phyloP scores from a whole-genome alignment of 2,888 invertebrate species.

The Anoplius nigerrimus region DNA sequence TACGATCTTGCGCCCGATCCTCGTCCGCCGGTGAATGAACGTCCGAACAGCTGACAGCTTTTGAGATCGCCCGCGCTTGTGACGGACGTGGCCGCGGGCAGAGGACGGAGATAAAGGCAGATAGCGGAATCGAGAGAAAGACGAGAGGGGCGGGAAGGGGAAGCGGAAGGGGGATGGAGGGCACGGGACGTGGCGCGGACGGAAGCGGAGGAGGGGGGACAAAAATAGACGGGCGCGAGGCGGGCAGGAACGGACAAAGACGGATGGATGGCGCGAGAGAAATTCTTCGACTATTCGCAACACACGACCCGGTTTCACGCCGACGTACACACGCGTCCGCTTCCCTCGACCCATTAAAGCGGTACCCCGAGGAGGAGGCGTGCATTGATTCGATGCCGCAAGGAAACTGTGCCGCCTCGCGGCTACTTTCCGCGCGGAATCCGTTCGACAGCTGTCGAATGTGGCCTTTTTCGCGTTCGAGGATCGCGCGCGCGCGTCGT shows the following conservation, averaged over 20 bases:
- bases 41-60: too few species aligned
- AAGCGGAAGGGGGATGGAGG: not conserved
- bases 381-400: slow-evolving; percentile 42
- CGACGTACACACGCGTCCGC: slow-evolving; percentile 32
- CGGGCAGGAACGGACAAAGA: not conserved
- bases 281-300: not conserved
- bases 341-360: slow-evolving; percentile 32
- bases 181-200: not conserved
- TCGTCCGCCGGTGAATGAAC: too few species aligned
- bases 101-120: not conserved
- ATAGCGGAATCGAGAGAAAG: not conserved
- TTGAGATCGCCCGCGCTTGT: too few species aligned
- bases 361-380: slow-evolving; percentile 4
- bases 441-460: too few species aligned
- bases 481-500: too few species aligned
- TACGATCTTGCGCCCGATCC: too few species aligned
- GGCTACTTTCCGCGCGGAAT: not conserved
- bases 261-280: not conserved
- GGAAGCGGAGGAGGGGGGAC: too few species aligned
- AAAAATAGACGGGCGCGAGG: not conserved
- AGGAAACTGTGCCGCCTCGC: slow-evolving; percentile 46
- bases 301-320: slow-evolving; percentile 46
- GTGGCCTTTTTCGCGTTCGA: too few species aligned
- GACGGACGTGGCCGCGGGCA: not conserved
- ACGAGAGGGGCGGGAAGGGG: not conserved